phyloP scores from a whole-genome alignment of 2,888 invertebrate species.

The Rhyacophila evoluta region DNA sequence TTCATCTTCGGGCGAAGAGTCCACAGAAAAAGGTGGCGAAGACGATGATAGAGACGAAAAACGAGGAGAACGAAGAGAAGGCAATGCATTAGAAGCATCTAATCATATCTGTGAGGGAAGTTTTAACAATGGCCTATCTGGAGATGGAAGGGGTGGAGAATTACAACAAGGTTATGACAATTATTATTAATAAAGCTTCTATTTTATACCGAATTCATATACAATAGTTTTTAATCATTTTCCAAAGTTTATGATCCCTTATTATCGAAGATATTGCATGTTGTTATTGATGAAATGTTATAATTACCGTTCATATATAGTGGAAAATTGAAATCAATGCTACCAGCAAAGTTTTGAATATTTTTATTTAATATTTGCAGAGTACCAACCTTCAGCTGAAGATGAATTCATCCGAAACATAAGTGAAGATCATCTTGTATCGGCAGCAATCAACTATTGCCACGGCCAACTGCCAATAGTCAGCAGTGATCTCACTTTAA shows the following conservation, averaged over 20 bases:
- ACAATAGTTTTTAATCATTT: no score
- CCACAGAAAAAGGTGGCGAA: constrained; percentile 56
- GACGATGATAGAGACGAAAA: constrained; percentile 59
- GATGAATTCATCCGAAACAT: constrained; percentile 77
- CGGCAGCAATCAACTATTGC: constrained; percentile 85
- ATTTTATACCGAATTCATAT: no score
- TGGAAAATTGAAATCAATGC: no score
- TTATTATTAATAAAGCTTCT: no score
- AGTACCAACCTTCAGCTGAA: constrained; percentile 56
- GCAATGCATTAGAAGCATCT: constrained; percentile 59
- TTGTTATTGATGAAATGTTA: no score
- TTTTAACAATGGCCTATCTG: constrained; percentile 61
- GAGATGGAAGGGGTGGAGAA: constrained; percentile 56
- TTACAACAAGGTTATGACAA: constrained; percentile 63
- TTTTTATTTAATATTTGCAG: constrained; percentile 56
- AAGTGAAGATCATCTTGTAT: constrained; percentile 83
- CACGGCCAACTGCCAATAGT: constrained; percentile 83
- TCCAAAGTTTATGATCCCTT: no score
- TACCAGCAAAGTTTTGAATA: no score
- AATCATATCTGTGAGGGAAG: constrained; percentile 61
- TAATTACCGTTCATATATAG: no score
- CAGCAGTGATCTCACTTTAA: constrained; percentile 77
- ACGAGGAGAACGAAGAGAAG: constrained; percentile 59
- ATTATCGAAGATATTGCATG: no score
- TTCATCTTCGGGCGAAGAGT: constrained; percentile 56